A percentile compares a stretch with the other conserved stretches of the same genome.
Evolutionary conservation across 2,113 vertebrate genomes (phyloP).

Genomic region (Catharus bicknelli): DNA sequence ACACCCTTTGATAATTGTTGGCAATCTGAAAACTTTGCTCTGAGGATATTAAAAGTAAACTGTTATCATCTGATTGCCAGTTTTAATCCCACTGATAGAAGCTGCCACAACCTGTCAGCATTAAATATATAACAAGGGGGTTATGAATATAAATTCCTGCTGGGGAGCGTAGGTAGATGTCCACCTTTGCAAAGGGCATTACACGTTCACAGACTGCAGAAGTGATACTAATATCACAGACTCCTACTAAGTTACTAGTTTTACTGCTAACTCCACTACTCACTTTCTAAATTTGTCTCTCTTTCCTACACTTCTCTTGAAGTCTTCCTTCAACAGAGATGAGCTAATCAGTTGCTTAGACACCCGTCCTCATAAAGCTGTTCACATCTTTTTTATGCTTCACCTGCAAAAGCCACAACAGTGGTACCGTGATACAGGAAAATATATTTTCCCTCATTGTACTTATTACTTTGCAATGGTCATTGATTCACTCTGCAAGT

Average conservation of each 20-base stretch:
- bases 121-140: conserved; percentile 26
- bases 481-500: conserved; percentile 59
- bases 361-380: conserved; percentile 50
- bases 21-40: conserved; percentile 64
- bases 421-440: not conserved
- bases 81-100: conserved; percentile 54
- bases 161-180: conserved; percentile 38
- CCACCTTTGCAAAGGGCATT: conserved; percentile 29
- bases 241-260: conserved; percentile 44
- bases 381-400: conserved; percentile 44
- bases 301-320: conserved; percentile 46
- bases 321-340: conserved; percentile 49
- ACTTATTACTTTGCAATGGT: conserved; percentile 62
- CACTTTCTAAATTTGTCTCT: conserved; percentile 44
- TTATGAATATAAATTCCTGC: conserved; percentile 17
- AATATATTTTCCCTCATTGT: conserved; percentile 49
- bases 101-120: conserved; percentile 50
- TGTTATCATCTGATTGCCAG: conserved; percentile 33
- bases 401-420: conserved; percentile 64
- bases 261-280: conserved; percentile 38
- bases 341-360: conserved; percentile 73
- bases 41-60: conserved; percentile 66
- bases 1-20: conserved; percentile 55
- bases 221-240: conserved; percentile 41
- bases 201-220: conserved; percentile 57